Evolutionary conservation across 2,797 vertebrate genomes (phyloP).

Genomic region (Tiaroga cobitis): DNA sequence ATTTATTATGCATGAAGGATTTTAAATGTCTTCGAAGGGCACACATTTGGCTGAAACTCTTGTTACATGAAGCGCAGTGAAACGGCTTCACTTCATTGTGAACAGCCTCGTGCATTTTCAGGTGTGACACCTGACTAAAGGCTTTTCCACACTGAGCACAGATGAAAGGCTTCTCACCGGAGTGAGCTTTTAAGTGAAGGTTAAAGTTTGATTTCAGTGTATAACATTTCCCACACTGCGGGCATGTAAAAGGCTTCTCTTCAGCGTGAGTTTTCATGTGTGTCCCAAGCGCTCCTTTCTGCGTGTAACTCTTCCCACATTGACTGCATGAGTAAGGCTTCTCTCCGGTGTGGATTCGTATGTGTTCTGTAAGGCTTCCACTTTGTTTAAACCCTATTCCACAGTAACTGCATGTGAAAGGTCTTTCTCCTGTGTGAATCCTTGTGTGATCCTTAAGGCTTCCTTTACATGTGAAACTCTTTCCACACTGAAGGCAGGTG

Average conservation of each 20-base stretch:
- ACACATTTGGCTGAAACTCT: neutral
- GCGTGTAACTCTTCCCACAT: neutral
- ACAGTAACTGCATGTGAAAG: neutral
- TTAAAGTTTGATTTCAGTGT: neutral
- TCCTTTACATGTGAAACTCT: conserved; percentile 7
- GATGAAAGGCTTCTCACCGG: neutral
- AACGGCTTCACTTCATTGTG: neutral
- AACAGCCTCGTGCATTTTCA: accelerated
- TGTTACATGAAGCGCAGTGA: neutral
- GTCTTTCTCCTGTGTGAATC: conserved; percentile 4
- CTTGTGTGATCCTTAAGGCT: conserved; percentile 3
- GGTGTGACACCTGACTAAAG: accelerated
- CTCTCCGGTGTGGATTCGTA: neutral
- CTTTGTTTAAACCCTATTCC: conserved; percentile 1
- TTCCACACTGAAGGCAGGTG: neutral
- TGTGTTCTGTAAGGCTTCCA: neutral
- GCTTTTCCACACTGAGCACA: neutral
- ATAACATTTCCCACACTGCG: neutral
- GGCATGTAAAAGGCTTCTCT: neutral
- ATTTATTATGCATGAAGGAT: conserved; percentile 1
- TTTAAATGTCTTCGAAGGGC: neutral
- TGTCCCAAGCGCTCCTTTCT: neutral
- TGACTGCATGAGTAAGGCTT: neutral
- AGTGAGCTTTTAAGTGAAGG: neutral
- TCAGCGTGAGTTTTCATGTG: neutral